These are phyloP conservation scores for Anguilla japonica DNA, from an alignment of 2,113 vertebrate genomes.

Conservation along the genomic window DNA sequence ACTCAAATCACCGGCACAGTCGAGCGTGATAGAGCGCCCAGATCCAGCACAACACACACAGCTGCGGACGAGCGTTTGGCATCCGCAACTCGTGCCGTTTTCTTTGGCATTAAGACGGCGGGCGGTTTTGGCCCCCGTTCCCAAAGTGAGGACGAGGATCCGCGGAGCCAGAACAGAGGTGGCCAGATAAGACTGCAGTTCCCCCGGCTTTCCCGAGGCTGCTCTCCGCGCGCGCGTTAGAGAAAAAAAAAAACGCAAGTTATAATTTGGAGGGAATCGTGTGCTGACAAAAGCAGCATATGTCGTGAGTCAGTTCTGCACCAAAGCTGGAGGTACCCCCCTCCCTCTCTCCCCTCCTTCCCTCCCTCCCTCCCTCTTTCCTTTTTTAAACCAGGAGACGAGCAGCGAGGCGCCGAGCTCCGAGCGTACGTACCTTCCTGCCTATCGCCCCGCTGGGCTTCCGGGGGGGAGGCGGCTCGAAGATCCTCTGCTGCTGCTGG, in stretches of 20 bases:
- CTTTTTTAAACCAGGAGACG: conserved; percentile 9
- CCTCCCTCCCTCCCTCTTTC: conserved; percentile 40
- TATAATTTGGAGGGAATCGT: conserved; percentile 66
- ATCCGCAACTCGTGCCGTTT: conserved; percentile 19
- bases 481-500: conserved; percentile 94
- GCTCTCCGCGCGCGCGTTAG: conserved; percentile 49
- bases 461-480: conserved; percentile 92
- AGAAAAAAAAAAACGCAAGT: conserved; percentile 52
- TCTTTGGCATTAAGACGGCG: conserved; percentile 24
- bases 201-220: conserved; percentile 53
- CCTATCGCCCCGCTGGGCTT: conserved; percentile 91
- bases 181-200: conserved; percentile 53
- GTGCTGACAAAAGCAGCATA: conserved; percentile 72
- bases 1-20: conserved; percentile 3
- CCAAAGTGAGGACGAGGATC: conserved; percentile 19
- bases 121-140: conserved; percentile 20
- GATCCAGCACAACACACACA: conserved; percentile 6
- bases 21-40: neutral
- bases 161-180: conserved; percentile 42
- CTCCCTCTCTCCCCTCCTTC: conserved; percentile 35
- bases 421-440: conserved; percentile 79
- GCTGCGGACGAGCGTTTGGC: neutral
- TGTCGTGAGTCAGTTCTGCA: conserved; percentile 72
- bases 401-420: conserved; percentile 11
- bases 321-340: conserved; percentile 59